Evolutionary conservation across 1,140 invertebrate genomes (phyloP), one percentile per base, ranked within the genome.

Genomic region (Drosophila nebulosa): DNA sequence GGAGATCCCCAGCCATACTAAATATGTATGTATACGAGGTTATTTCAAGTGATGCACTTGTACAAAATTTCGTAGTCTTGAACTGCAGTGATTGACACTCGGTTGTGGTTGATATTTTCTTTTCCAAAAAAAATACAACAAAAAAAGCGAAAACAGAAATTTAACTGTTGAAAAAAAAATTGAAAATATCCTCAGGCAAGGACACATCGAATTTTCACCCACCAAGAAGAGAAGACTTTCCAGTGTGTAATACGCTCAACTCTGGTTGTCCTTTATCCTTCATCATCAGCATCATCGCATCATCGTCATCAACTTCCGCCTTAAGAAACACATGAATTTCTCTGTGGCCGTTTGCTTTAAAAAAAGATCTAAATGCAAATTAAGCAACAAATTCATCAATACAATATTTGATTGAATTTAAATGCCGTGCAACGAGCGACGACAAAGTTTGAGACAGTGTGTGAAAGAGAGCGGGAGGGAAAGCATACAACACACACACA

Each of bases 391-490:
- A 88, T 89, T 89, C 79, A 89, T 85, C 85, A 89, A 89, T 85
- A 89, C 85, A 89, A 89, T 89, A 89, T 89, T 84, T 89, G 89
- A 89, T 88, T 88, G 83, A 88, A 89, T 88, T 89, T 74, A 88
- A 88, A 89, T 88, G 83, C 39, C 79, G 83, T 69, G 52, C 83
- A 88, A 86, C 64, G 70, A 55, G 51, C 22, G 22, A 27, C 39
- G 30, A 64, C 52, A 58, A 16, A 35, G 9, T 66, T 32, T 32
- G 10, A 32, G 63, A 70, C n/a, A 27, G 52, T 30, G 52, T 30
- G 9, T 55, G 52, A 69, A 57, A 73, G 58, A 74, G 16, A 10
- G 39, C 3, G 2, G 1, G 39, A 46, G 7, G 1, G 36, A 61
- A 30, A 55, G 53, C 51, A n/a, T 46, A 26, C 73, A n/a, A 76